A percentile compares a stretch with the other conserved stretches of the same genome.
phyloP scores from a whole-genome alignment of 2,797 vertebrate species.

The Percopsis omiscomaycus region DNA sequence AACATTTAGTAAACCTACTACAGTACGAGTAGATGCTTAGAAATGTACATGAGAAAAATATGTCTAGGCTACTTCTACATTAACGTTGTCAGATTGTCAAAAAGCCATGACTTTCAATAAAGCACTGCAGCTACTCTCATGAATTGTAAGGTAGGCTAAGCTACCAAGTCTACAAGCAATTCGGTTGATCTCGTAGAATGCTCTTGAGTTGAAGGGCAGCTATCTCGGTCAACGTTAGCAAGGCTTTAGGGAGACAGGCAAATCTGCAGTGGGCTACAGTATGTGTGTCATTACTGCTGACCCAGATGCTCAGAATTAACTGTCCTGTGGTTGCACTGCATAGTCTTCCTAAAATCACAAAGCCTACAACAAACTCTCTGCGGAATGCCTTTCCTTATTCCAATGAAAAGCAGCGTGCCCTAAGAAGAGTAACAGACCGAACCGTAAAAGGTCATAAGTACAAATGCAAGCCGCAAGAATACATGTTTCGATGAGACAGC shows the following conservation, averaged over 20 bases:
- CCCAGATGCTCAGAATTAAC: constrained; percentile 70
- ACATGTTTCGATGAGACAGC: background rate
- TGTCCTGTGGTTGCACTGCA: constrained; percentile 55
- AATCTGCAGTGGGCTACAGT: constrained; percentile 54
- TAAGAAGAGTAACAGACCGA: no score
- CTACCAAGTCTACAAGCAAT: constrained; percentile 25
- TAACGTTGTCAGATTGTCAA: background rate
- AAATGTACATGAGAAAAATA: no score
- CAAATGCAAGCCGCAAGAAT: background rate
- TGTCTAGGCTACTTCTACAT: background rate
- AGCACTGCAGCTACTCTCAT: background rate
- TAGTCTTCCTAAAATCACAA: constrained; percentile 39
- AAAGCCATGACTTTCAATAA: constrained; percentile 4
- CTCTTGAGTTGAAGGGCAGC: constrained; percentile 45
- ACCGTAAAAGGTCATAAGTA: no score
- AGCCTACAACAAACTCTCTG: background rate
- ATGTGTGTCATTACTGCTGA: constrained; percentile 72
- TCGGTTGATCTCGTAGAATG: no score
- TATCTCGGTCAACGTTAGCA: constrained; percentile 35
- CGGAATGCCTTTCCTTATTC: no score
- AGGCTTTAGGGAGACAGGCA: constrained; percentile 50
- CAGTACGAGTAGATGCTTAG: no score
- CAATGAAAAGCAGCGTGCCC: no score
- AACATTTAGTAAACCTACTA: no score
- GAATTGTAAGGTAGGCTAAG: constrained; percentile 1